These are phyloP conservation scores for Crotalus helleri DNA, from an alignment of 2,113 vertebrate species.

Conservation along the genomic window DNA sequence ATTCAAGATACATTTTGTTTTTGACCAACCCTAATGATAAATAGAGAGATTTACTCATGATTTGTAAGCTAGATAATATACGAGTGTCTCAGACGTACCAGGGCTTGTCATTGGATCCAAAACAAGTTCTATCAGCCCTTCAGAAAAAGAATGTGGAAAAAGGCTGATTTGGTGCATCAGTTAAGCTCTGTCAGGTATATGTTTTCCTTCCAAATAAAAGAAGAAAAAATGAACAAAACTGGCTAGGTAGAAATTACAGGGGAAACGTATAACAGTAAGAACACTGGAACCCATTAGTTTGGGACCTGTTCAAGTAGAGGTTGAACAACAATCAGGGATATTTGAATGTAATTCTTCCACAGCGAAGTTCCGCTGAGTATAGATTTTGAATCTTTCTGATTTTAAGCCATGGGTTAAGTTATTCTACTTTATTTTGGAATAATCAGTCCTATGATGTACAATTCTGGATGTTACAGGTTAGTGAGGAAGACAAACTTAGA, in stretches of 20 bases:
- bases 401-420: background rate
- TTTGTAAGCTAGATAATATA: conserved; percentile 33
- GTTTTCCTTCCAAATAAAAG: conserved; percentile 42
- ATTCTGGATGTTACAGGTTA: background rate
- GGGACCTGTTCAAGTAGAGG: background rate
- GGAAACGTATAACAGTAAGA: background rate
- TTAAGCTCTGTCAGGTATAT: conserved; percentile 22
- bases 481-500: background rate
- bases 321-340: background rate
- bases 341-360: background rate
- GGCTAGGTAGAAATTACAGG: background rate
- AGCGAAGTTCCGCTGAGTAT: background rate
- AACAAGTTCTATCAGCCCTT: conserved; percentile 9
- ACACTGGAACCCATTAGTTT: background rate
- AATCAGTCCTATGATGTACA: background rate
- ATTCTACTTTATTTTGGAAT: background rate
- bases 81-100: conserved; percentile 19
- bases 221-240: background rate
- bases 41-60: background rate
- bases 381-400: background rate
- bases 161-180: background rate
- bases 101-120: background rate
- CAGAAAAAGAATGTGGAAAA: conserved; percentile 29
- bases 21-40: conserved; percentile 7
- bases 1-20: conserved; percentile 13